Evolutionary conservation across 2,888 invertebrate genomes (phyloP), one percentile per base, ranked within the genome.

Genomic region (Andrena minutula): DNA sequence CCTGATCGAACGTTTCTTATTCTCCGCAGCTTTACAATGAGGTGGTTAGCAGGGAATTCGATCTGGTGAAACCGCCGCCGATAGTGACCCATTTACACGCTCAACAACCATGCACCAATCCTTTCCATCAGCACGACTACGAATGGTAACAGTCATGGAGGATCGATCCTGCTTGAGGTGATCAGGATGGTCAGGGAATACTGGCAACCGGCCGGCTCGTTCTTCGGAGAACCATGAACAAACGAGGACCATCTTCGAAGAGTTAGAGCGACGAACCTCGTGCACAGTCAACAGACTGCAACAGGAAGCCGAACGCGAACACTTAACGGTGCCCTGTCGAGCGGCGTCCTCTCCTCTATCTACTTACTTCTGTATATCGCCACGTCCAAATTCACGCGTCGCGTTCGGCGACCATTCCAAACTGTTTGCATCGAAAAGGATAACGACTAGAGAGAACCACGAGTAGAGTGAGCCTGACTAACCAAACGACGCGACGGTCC

Each of bases 31-130:
- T 88, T 82, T 93, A 93, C 90, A 92, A 85, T 90, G 94, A 93
- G 83, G 91, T 92, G 82, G 88, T 93, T 26, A 89, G 89, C 69
- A 87, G 85, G 47, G 92, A 93, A 74, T 90, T 85, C 70, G 90
- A 93, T 58, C 76, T 92, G 58, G 85, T 85, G 63, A 94, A 93
- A 75, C 89, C 91, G 76, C 91, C 91, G 64, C 91, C 90, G 23
- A 88, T 92, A 70, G 88, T 90, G 56, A 94, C 93, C 69, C 93
- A 92, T 83, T 89, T 94, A 70, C 94, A 94, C 89, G 93, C 92
- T 84, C 94, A 94, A 89, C 94, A 94, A 83, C 94, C 94, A 70
- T 93, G 92, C 85, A 93, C 93, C 80, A 93, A 93, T 86, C 93
- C 91, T 72, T 93, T 91, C 88, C 92, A 90, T 89, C 92, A 94